Evolutionary conservation across 2,113 vertebrate species (phyloP), one percentile per base, ranked within the genome.

Genomic region (Callaeas wilsoni): DNA sequence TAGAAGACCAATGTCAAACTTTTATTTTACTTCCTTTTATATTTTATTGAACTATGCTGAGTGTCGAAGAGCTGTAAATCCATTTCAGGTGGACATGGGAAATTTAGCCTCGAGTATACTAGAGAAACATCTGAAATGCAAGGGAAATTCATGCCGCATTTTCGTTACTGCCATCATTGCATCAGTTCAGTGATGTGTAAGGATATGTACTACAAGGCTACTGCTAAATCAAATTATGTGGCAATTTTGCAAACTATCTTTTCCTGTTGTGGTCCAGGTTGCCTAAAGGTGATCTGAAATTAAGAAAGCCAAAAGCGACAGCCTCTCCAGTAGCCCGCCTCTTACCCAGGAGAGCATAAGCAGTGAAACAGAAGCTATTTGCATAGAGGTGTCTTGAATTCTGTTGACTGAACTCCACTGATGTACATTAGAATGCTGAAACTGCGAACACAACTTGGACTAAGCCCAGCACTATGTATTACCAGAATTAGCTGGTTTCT

Each of bases 321-420:
- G 14, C 9, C 3, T 69, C 46, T 81, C 87, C 30, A 39, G 12
- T 7, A 62, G 5, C 6, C 3, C 1, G 1, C 0, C 5, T 62
- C 16, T 77, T 53, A 69, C 5, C 35, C 44, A 69, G 18, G 32
- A 63, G 39, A 70, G 4, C 6, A 3, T 13, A 41, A 33, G 8
- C 8, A 41, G 15, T 49, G 22, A 81, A 56, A 69, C 59, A 67
- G 35, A 75, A 84, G 16, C 1, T 57, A 12, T 77, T 80, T 69
- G 17, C 16, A 29, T 26, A 69, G 46, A 12, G 2, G 5, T 55
- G 7, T 74, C 62, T 53, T 39, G n/a, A 75, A 65, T 90, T 90
- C 37, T 49, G 26, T 8, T 50, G 25, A 33, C 11, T 84, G 2
- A 19, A n/a, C 16, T 69, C 15, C 29, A 64, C 10, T n/a, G 46